Base-by-base conservation (phyloP, 64 coral and sea anemone species). In the Exaiptasia diaphana region DNA sequence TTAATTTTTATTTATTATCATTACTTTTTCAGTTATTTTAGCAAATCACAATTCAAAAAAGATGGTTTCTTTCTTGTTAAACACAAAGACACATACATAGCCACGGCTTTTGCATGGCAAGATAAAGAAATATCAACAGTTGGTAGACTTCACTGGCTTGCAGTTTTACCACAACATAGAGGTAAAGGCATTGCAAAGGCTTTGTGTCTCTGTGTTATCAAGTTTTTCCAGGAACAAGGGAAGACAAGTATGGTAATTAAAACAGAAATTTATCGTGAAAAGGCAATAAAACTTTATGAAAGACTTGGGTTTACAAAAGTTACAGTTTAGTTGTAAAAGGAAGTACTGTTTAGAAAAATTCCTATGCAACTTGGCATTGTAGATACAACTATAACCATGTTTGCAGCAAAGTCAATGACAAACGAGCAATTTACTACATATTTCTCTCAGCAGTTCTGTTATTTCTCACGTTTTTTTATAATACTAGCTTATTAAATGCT, bases 1-100 rank as follows among this genome's bases (percentile, higher is more conserved):
- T n/a, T n/a, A n/a, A n/a, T n/a, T n/a, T n/a, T n/a, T n/a, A n/a
- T n/a, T 30, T 5, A 38, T 5, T 36, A 5, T 49, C 26, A 28
- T 30, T 43, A 23, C 32, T 8, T 25, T 24, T 67, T 14, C 11
- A 85, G 82, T 56, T 74, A 75, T 75, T 41, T 58, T 21, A 36
- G 24, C 64, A 37, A 33, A 54, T 58, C 53, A n/a, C 52, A 69
- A 38, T 73, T 85, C 30, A 73, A 35, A 13, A 73, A 64, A 74
- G 82, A 75, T 75, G 82, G 82, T 53, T 85, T 85, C 40, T 85
- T 74, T 64, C 58, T 85, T 14, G 43, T 85, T 26, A 75, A 58
- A 64, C 50, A 85, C n/a, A 17, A 54, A 4, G 35, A 74, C 14
- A 59, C 31, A 21, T 85, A 58, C 29, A 26, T 85, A 14, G 82